Conservation (phyloP, 2,797 vertebrate genomes). For the Pangasius sanitwongsei region DNA sequence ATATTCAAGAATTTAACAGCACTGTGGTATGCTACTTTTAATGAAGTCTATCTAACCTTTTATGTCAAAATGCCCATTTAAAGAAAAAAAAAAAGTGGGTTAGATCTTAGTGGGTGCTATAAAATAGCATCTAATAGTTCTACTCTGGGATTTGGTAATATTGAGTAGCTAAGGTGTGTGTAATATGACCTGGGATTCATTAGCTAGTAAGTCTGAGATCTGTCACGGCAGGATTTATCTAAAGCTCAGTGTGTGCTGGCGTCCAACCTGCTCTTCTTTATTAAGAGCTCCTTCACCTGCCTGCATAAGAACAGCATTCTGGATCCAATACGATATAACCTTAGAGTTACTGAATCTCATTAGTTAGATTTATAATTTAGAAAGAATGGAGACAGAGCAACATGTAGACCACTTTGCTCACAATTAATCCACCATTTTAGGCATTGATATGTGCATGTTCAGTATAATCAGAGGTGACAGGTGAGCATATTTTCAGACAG, state of each 20-base stretch:
- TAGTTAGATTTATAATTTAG: not conserved
- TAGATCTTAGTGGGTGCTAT: not conserved
- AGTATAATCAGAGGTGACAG: conserved; percentile 9
- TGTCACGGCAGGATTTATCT: not conserved
- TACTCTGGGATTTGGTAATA: not conserved
- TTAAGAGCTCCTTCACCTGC: not conserved
- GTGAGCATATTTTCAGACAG: conserved; percentile 20
- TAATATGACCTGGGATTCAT: not conserved
- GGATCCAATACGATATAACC: not conserved
- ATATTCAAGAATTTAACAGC: not conserved
- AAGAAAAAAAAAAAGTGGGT: not conserved
- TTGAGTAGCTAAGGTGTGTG: not conserved
- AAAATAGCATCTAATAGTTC: not conserved
- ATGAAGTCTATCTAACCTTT: not conserved
- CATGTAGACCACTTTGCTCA: not conserved
- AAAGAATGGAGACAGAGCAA: not conserved
- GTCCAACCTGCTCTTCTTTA: not conserved
- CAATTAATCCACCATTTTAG: not conserved
- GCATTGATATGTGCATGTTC: conserved; percentile 5
- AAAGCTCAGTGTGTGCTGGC: conserved; percentile 4
- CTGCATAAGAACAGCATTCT: not conserved
- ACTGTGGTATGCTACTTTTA: not conserved
- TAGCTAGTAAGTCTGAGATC: not conserved
- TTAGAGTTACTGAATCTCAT: not conserved
- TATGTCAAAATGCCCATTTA: not conserved